Base-by-base conservation (phyloP, 2,888 invertebrate genomes). In the Drosophila heteroneura region DNA sequence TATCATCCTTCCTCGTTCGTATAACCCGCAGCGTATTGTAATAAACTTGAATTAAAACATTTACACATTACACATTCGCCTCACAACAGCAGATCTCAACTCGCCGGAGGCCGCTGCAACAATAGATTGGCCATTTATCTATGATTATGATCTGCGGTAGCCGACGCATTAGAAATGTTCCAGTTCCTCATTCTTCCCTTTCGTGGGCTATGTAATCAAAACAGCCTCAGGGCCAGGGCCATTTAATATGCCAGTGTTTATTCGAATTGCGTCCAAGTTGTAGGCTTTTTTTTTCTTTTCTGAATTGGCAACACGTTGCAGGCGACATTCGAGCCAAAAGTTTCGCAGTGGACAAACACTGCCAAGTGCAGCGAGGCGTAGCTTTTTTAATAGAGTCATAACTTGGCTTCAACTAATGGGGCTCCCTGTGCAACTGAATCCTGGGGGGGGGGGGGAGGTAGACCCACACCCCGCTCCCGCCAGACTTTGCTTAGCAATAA, bases 381-480 rank as follows among this genome's bases (percentile, higher is more conserved):
- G 79, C 85, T 70, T 83, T 88, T 88, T 85, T 88, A 87, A 87
- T 87, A 87, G 89, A 89, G 87, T 74, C 89, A 89, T 87, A 88
- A 89, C 87, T 87, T 89, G 85, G 81, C 78, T 79, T 51, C 77
- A 87, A 86, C 81, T 88, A 87, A 87, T 86, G 85, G 87, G 71
- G 68, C 70, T 57, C 65, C 69, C 33, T 54, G 76, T 52, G 51
- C 63, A 63, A 39, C 7, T 3, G 28, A 39, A 37, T 35, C 28
- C 7, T 4, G 10, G 3, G 14, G 44, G 1, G 3, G 6, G 1
- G 22, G 3, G 6, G 22, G 6, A 4, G 47, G 16, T 0, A 47
- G 22, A 16, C 26, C 26, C 47, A 47, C 4, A 16, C 47, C 5
- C 4, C 16, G 16, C 47, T 47, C 70, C 52, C 47, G 70, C 66